Base-by-base conservation (phyloP, 2,888 invertebrate species). In the Doris montereyensis region DNA sequence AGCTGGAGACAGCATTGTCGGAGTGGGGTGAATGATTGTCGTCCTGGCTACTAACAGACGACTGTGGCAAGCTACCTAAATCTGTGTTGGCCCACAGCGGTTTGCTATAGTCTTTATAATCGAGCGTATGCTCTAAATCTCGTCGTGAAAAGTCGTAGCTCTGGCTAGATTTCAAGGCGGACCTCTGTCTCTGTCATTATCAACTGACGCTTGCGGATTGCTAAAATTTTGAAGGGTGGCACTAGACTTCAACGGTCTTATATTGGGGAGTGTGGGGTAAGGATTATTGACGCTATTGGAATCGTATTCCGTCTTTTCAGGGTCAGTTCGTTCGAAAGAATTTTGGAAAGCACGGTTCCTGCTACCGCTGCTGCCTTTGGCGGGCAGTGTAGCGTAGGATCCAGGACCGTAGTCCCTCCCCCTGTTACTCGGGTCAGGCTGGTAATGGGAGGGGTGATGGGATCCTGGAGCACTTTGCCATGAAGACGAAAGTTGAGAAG, bases 361-460 rank as follows among this genome's bases (percentile, higher is more conserved):
- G 52, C 52, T 17, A 13, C n/a, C 34, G 73, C 3, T 13, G 32
- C 77, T 79, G 0, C 79, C 71, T 62, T 83, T 83, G 41, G 85
- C 80, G 1, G 86, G 85, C 28, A 86, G 81, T 30, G 86, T 86
- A 10, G 85, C 84, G 41, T 86, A 86, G n/a, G 84, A 84, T 34
- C 85, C 85, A 21, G 82, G 79, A 41, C 82, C 85, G 72, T 79
- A 81, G 28, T 84, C 80, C 74, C 78, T 74, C 60, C 80, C 81
- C 13, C 41, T 73, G 24, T 62, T 41, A 5, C 8, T 41, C 52
- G 52, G 8, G 85, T 84, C 26, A 85, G 79, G 34, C 84, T 85
- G 10, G 84, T 82, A 58, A 84, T 84, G 28, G 82, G 83, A 60
- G 82, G 83, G 28, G 82, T 78, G 34, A 82, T 84, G 76, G 76